These are phyloP conservation scores for Pterocles orientalis DNA, from an alignment of 2,113 vertebrate species.

Conservation along the genomic window DNA sequence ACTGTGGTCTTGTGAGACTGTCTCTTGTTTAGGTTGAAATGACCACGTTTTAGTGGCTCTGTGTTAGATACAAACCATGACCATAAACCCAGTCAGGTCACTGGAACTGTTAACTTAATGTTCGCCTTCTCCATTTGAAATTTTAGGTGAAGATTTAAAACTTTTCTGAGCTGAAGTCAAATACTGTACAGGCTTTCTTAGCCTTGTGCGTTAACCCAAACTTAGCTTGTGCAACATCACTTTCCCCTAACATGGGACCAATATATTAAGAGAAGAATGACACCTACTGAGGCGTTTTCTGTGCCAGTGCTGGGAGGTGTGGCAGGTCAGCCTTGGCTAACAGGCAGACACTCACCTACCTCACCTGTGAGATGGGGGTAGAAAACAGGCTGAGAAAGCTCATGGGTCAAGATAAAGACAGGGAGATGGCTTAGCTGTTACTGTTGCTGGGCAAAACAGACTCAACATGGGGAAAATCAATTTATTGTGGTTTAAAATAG, in stretches of 20 bases:
- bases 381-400: neutral
- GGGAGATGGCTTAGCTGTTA: neutral
- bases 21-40: neutral
- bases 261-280: neutral
- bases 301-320: neutral
- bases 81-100: neutral
- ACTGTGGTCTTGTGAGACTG: neutral
- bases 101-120: neutral
- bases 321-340: neutral
- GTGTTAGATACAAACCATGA: neutral
- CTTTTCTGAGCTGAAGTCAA: neutral
- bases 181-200: neutral
- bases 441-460: neutral
- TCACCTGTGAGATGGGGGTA: rapidly evolving
- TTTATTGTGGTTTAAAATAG: neutral
- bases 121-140: neutral
- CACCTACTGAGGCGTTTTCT: neutral
- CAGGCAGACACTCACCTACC: neutral
- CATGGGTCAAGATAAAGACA: neutral
- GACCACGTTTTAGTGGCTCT: neutral
- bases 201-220: neutral
- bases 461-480: neutral
- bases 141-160: neutral
- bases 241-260: neutral
- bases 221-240: neutral